These are phyloP conservation scores for Coranthus polyacanthus DNA, from an alignment of 2,797 vertebrate species.

Conservation along the genomic window DNA sequence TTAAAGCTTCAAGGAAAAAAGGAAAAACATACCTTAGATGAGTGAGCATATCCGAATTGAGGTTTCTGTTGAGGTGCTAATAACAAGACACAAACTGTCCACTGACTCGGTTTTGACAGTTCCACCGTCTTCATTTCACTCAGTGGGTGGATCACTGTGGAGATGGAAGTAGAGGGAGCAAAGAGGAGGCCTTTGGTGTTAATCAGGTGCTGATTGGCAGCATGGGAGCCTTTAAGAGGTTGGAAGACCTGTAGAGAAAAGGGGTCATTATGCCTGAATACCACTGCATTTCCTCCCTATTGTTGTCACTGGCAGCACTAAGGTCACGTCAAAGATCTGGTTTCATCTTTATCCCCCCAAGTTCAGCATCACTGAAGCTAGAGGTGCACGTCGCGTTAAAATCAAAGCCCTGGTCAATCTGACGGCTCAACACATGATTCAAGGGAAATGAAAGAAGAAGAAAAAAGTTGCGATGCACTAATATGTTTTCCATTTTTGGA, in stretches of 20 bases:
- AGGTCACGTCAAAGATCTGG: constrained; percentile 25
- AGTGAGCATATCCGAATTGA: constrained; percentile 37
- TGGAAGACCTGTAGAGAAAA: constrained; percentile 54
- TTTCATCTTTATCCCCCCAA: constrained; percentile 22
- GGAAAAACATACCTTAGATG: constrained; percentile 2
- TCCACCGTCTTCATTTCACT: constrained; percentile 69
- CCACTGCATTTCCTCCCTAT: constrained; percentile 42
- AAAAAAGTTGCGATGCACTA: no score
- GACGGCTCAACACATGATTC: no score
- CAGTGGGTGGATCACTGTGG: constrained; percentile 38
- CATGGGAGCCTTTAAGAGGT: constrained; percentile 62
- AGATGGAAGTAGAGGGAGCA: constrained; percentile 71
- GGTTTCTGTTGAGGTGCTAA: constrained; percentile 68
- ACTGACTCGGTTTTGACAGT: constrained; percentile 68
- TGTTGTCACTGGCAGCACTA: constrained; percentile 20
- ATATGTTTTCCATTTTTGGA: no score
- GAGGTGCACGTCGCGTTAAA: constrained; percentile 32
- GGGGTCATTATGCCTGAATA: constrained; percentile 49
- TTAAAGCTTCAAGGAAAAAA: constrained; percentile 20
- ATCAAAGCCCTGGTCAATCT: no score
- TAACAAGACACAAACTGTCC: constrained; percentile 69
- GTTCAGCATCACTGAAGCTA: constrained; percentile 6
- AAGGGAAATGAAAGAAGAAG: no score
- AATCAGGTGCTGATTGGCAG: constrained; percentile 78
- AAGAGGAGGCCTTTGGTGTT: constrained; percentile 69